These are phyloP conservation scores for Pollenia griseotomentosa DNA, from an alignment of 2,888 invertebrate species.

Conservation along the genomic window DNA sequence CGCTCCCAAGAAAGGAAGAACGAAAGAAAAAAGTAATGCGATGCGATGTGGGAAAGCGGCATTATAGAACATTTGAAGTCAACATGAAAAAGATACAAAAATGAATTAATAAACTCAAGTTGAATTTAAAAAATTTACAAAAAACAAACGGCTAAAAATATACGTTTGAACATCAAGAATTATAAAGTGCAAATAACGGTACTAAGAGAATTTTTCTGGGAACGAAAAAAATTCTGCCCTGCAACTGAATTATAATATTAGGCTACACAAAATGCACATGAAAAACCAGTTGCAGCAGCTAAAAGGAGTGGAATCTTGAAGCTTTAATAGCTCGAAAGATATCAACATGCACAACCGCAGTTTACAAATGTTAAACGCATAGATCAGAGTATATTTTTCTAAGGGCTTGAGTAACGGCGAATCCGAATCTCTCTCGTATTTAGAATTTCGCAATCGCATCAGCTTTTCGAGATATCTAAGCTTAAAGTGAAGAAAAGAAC, in stretches of 20 bases:
- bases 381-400: too few species aligned
- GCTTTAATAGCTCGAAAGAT: background rate
- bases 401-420: too few species aligned
- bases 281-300: slow-evolving; percentile 19
- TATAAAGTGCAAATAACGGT: slow-evolving; percentile 67
- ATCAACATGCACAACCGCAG: too few species aligned
- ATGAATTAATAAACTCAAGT: slow-evolving; percentile 55
- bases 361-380: too few species aligned
- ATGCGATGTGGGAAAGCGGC: slow-evolving; percentile 30
- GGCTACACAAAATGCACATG: slow-evolving; percentile 4
- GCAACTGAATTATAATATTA: slow-evolving; percentile 7
- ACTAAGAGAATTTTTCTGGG: slow-evolving; percentile 28
- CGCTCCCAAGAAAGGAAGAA: background rate
- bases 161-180: slow-evolving; percentile 28
- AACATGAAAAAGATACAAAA: background rate
- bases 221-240: background rate
- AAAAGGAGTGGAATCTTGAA: background rate
- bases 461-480: too few species aligned
- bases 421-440: too few species aligned
- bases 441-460: too few species aligned
- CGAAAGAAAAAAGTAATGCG: slow-evolving; percentile 37
- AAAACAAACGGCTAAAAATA: background rate
- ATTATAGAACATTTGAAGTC: background rate
- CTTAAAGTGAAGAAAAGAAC: too few species aligned
- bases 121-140: slow-evolving; percentile 30